Base-by-base conservation (phyloP, 2,797 vertebrate species). In the Pseudopleuronectes americanus region DNA sequence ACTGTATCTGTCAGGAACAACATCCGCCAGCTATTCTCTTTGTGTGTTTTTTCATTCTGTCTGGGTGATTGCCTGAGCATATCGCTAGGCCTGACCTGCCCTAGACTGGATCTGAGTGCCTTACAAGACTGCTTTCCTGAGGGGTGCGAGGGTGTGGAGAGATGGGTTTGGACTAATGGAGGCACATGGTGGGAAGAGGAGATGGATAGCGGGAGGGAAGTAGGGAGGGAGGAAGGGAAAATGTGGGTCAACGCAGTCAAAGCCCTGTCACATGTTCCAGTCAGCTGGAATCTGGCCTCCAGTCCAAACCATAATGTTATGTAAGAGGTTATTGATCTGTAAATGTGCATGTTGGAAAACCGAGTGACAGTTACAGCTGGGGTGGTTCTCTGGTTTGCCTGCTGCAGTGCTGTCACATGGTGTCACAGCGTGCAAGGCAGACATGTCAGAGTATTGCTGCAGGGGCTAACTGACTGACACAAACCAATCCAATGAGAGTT, bases 271-370 rank as follows among this genome's bases (percentile, higher is more conserved):
- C 91, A 92, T 94, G 91, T 91, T 92, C 90, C 84, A 89, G 89
- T 91, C 85, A 92, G 89, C 90, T 94, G 91, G 88, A 92, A 92
- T 93, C 92, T 86, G 68, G 89, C 91, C 90, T 94, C 90, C 81
- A 91, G 93, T 89, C 89, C 88, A 89, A 91, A 91, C 88, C 81
- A 80, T 86, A 90, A 86, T 60, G 83, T 94, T 94, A 94, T 74
- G 84, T 92, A 94, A 95, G 82, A 85, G 81, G 81, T 90, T 94
- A 94, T 91, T 92, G 92, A 94, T 94, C 92, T 68, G 55, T 76
- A 76, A 82, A 81, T 80, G 72, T 74, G 78, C 74, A 75, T 71
- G 83, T 78, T 12, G 47, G 81, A 90, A 90, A 87, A 73, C 43
- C 12, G 64, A 81, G 84, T 65, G 72, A 58, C 73, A 71, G 80